Base-by-base conservation (phyloP, 2,113 vertebrate species). In the Pantherophis guttatus region DNA sequence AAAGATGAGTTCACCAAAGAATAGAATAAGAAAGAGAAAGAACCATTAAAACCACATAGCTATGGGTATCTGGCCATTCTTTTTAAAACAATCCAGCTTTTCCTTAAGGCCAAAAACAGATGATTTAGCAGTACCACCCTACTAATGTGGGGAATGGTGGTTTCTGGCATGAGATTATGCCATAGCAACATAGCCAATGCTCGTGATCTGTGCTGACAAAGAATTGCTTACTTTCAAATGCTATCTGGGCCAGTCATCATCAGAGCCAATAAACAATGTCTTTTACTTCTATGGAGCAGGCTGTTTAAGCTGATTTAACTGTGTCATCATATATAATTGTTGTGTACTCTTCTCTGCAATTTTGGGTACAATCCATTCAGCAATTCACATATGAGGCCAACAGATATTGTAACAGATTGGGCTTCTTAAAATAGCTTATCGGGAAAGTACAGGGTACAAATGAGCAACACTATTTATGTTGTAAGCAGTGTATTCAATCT, bases 341-440 rank as follows among this genome's bases (percentile, higher is more conserved):
- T 94, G 11, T 48, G 85, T 92, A 53, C 52, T 94, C 93, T 5
- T 54, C 53, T 90, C 94, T 93, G 9, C 95, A 96, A 93, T 94
- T 94, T 92, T 86, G 23, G 19, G 8, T 92, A 93, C 86, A 91
- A 95, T 91, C 92, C 39, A 39, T 86, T 88, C 95, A 96, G 88
- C 17, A 55, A 1, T 94, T 88, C 54, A 53, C 39, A 93, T 93
- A 70, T 93, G 89, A 50, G 26, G 93, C 75, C 89, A 62, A 62
- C 87, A 92, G 91, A 90, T 92, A 93, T 48, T 90, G 90, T 94
- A 94, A 93, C 50, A 29, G 44, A 93, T 90, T 81, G 91, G 94
- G 55, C 62, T 90, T 86, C 81, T 91, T 91, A 58, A 96, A 96
- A 95, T 91, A 96, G 57, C 24, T 94, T 95, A 89, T 92, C 53